A percentile compares a stretch with the other conserved stretches of the same genome.
These are phyloP conservation scores for Patiria miniata DNA, from an alignment of 35 echinoderm and acorn worm species.

Conservation along the genomic window DNA sequence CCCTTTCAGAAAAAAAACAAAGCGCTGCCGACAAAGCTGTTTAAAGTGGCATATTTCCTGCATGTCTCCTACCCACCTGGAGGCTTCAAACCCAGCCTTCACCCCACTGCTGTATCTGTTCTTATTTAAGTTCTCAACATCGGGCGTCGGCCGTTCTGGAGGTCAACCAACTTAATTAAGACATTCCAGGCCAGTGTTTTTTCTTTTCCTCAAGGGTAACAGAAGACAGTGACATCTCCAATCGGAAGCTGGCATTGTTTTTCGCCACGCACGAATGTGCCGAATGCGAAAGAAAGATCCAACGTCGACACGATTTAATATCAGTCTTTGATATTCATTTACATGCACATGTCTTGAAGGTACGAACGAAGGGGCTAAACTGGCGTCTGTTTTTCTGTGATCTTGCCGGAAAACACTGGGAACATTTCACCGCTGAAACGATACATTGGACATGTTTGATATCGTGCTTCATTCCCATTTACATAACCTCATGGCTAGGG, in stretches of 20 bases:
- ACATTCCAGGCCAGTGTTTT: background rate
- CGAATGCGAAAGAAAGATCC: background rate
- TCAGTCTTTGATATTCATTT: background rate
- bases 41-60: conserved; percentile 15
- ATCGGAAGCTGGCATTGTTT: background rate
- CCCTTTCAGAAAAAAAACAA: background rate
- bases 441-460: too few relatives aligned
- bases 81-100: background rate
- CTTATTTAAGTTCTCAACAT: background rate
- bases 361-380: too few relatives aligned
- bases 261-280: background rate
- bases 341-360: too few relatives aligned
- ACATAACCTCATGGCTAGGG: too few relatives aligned
- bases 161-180: background rate
- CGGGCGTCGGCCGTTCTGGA: background rate
- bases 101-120: background rate
- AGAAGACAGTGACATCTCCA: background rate
- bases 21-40: background rate
- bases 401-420: too few relatives aligned
- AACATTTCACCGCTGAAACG: too few relatives aligned
- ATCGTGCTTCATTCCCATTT: too few relatives aligned
- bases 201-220: background rate
- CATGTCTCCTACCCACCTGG: background rate
- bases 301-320: background rate
- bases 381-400: too few relatives aligned